Percentiles rank a stretch among this genome's conserved stretches.
Evolutionary conservation across 2,888 invertebrate species (phyloP).

Genomic region (Acrobasis repandana): DNA sequence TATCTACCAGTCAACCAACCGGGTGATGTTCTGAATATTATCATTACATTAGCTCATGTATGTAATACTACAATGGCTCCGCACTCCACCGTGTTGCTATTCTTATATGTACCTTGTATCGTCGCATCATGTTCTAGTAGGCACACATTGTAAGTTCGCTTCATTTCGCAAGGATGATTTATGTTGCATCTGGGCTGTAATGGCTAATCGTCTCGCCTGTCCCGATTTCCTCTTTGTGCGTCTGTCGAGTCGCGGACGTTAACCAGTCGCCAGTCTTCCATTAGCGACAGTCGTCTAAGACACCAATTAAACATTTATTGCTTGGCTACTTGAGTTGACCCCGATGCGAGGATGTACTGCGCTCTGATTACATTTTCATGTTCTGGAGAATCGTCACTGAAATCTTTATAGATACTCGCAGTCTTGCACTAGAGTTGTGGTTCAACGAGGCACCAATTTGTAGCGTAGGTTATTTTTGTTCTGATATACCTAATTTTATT

Average conservation of each 20-base stretch:
- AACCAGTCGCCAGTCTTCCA: constrained; percentile 37
- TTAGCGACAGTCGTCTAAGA: constrained; percentile 50
- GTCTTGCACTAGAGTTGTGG: too few relatives aligned
- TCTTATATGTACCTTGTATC: too few relatives aligned
- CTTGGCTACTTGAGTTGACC: constrained; percentile 57
- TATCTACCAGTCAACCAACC: too few relatives aligned
- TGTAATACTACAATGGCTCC: too few relatives aligned
- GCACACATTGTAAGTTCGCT: too few relatives aligned
- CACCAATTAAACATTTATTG: constrained; percentile 57
- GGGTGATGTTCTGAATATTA: too few relatives aligned
- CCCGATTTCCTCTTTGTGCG: constrained; percentile 30
- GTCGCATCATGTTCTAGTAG: too few relatives aligned
- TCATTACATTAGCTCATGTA: too few relatives aligned
- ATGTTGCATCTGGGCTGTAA: constrained; percentile 8
- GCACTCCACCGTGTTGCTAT: too few relatives aligned
- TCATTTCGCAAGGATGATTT: background rate
- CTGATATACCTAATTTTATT: too few relatives aligned
- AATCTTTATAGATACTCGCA: background rate
- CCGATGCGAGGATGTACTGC: constrained; percentile 43
- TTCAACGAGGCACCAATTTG: too few relatives aligned
- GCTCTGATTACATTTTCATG: constrained; percentile 35
- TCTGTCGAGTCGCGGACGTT: constrained; percentile 41
- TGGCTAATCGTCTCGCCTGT: constrained; percentile 3
- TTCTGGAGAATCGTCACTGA: constrained; percentile 25
- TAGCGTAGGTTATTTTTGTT: too few relatives aligned